Evolutionary conservation across 2,797 vertebrate genomes (phyloP).

Genomic region (Hemibagrus guttatus): DNA sequence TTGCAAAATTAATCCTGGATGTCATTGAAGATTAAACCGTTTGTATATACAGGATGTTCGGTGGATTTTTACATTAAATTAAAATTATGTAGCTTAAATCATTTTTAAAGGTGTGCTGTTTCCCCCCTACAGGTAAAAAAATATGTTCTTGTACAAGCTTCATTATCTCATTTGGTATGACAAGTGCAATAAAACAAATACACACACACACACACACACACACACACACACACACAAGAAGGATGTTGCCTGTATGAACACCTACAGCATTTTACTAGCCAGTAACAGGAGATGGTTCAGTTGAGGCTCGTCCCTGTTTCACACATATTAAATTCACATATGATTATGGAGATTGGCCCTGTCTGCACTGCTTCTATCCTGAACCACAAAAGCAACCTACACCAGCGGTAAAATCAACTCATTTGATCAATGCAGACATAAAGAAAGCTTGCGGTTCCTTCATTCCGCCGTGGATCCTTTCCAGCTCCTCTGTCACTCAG

Average conservation of each 20-base stretch:
- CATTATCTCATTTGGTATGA: not conserved
- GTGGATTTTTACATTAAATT: not conserved
- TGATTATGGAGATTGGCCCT: not conserved
- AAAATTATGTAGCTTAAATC: not conserved
- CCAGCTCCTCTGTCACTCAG: conserved; percentile 20
- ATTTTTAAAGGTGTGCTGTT: not conserved
- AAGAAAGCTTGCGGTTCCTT: conserved; percentile 9
- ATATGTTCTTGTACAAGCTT: not conserved
- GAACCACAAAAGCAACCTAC: not conserved
- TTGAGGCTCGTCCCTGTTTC: conserved; percentile 64
- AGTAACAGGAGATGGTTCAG: conserved; percentile 67
- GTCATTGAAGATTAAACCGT: not conserved
- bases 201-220: conserved; percentile 6
- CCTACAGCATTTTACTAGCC: conserved; percentile 41
- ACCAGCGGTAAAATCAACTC: conserved; percentile 6
- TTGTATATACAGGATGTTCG: not conserved
- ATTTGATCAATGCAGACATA: conserved; percentile 26
- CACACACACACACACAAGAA: not conserved
- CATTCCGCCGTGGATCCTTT: conserved; percentile 6
- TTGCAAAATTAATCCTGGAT: not conserved
- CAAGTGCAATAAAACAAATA: not conserved
- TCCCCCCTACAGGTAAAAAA: not conserved
- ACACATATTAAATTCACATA: conserved; percentile 44
- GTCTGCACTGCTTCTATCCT: not conserved
- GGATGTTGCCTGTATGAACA: not conserved